Evolutionary conservation across 2,888 invertebrate species (phyloP).

Genomic region (Cosmia trapezina): DNA sequence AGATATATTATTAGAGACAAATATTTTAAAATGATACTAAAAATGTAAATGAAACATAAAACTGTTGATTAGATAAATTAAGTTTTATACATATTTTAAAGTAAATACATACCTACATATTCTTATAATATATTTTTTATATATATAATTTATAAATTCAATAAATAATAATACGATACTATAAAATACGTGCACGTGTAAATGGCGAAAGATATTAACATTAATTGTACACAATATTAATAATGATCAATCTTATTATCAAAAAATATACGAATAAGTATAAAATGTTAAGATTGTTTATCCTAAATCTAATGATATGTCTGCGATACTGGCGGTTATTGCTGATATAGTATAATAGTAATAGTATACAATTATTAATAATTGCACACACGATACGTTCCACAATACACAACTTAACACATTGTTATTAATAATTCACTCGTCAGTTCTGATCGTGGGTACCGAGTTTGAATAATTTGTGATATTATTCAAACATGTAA

Average conservation of each 20-base stretch:
- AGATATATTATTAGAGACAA: not conserved
- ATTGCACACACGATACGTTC: constrained; percentile 69
- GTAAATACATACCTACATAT: not conserved
- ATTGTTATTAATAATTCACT: constrained; percentile 59
- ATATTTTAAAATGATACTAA: constrained; percentile 1
- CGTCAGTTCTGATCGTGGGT: constrained; percentile 66
- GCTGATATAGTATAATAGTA: constrained; percentile 73
- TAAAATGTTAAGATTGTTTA: constrained; percentile 75
- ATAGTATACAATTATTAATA: constrained; percentile 65
- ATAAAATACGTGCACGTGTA: constrained; percentile 46
- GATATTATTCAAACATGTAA: constrained; percentile 11
- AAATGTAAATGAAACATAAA: not conserved
- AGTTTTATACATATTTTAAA: constrained; percentile 18
- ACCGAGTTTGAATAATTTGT: constrained; percentile 18
- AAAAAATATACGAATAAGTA: constrained; percentile 70
- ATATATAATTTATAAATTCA: constrained; percentile 18
- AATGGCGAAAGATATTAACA: constrained; percentile 33
- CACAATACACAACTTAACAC: constrained; percentile 68
- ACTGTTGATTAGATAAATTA: not conserved
- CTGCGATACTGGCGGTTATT: constrained; percentile 87
- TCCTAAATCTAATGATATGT: constrained; percentile 88
- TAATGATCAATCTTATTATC: constrained; percentile 57
- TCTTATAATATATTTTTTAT: constrained; percentile 2
- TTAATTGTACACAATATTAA: constrained; percentile 52
- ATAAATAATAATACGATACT: constrained; percentile 24